Base-by-base conservation (phyloP, 2,888 invertebrate genomes). In the Toxonevra muliebris region DNA sequence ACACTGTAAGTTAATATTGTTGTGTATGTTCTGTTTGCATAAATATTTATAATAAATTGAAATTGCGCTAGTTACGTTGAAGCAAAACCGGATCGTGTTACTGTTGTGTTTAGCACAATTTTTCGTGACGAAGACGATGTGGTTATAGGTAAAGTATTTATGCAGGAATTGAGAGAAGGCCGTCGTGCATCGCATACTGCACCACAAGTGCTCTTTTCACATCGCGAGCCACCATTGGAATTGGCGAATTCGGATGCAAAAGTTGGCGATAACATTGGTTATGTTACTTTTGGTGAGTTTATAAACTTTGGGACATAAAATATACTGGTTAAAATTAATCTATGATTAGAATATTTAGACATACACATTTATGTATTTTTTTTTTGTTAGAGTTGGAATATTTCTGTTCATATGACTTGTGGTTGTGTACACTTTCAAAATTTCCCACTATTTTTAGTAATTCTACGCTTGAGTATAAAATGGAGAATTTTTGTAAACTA, bases 161-260 rank as follows among this genome's bases (percentile, higher is more conserved):
- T 99, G 92, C 98, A 98, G 88, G 99, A 99, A 87, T 92, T 99
- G 80, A 96, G 97, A 84, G 99, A 99, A 87, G 98, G 98, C 17
- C 89, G 98, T 74, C 90, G 97, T 84, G 97, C 97, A 40, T 95
- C 95, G 75, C 97, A 97, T 83, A 97, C 97, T 64, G 96, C 97
- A 69, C 94, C 94, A 48, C 93, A 93, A 88, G 95, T 95, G 78
- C 87, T 95, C 76, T 95, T 95, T 86, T 93, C 93, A 84, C 97
- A 98, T 87, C 93, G 95, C 81, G 98, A 99, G 83, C 99, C 99
- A 50, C 99, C 99, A 0, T 84, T 95, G 85, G 99, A 99, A 87
- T 89, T 99, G 71, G 91, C 93, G 82, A 95, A 96, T 84, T 95
- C 96, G 12, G 94, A 96, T 82, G 98, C 98, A 66, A 91, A 91